Evolutionary conservation across 2,113 vertebrate species (phyloP), one percentile per base, ranked within the genome.

Genomic region (Halcyon malimbica): DNA sequence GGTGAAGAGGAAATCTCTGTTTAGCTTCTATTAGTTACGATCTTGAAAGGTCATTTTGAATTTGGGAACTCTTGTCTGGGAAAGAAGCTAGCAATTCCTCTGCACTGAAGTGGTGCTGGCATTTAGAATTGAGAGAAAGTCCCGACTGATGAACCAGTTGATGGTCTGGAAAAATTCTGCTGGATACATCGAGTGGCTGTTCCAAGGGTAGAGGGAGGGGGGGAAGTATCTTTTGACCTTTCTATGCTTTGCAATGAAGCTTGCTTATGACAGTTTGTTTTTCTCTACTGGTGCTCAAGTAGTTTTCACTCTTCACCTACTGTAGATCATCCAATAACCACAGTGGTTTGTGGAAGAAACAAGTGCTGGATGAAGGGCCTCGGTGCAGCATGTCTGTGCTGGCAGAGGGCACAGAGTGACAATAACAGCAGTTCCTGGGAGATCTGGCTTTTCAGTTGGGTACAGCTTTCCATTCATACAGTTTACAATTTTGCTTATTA

Each of bases 41-140:
- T 90, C 90, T 88, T 93, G 93, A 96, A 94, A 96, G 93, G 89
- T 92, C 93, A 95, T 94, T 95, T 60, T 94, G 93, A 94, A 95
- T 96, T 96, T 92, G 92, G 71, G 90, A 96, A 94, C 93, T 93
- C 92, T 96, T 75, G 68, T 89, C 95, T 93, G 92, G 96, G 95
- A 96, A 93, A 83, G 69, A 51, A 77, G 90, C 94, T 90, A 96
- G 83, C 88, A 93, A 93, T 81, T 93, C 88, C 85, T 90, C 92
- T 68, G 63, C 79, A 90, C 79, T 90, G 83, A 96, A 95, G 85
- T 88, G 93, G 82, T 86, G 90, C 23, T 96, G 90, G 94, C 76
- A 94, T 86, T 92, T 93, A 88, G 94, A 95, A 83, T 1, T 18
- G 90, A 94, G 71, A 96, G 92, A 95, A 94, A 92, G 87, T 24